Base-by-base conservation (phyloP, 2,113 vertebrate genomes). In the Alouatta palliata region DNA sequence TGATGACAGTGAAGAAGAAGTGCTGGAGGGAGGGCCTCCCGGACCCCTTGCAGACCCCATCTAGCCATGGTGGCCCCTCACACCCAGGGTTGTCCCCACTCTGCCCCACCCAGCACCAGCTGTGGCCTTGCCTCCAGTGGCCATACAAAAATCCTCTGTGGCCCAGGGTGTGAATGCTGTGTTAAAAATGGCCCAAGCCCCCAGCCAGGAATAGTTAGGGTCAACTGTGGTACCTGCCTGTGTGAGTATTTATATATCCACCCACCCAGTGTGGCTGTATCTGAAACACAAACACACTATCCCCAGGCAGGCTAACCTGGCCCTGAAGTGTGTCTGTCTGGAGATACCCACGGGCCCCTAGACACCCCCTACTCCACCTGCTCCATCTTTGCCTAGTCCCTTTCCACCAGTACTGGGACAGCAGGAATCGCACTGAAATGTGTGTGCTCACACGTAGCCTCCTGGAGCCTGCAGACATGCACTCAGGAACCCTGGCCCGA, bases 161-260 rank as follows among this genome's bases (percentile, higher is more conserved):
- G 87, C 81, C 45, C 95, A 90, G 97, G 96, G 97, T 45, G 93
- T 95, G 92, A 95, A 88, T 23, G 21, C 71, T 56, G 54, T 35
- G 16, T 86, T 97, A 89, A 93, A 98, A 95, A 91, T 43, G 93
- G 91, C 93, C 97, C 81, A 56, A 94, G 90, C 30, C 80, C 90
- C 97, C 80, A 16, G 90, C 90, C 87, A 84, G 80, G 87, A 97
- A 97, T 90, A 96, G 97, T 87, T 40, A 61, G 82, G 86, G 87
- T 95, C 77, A 30, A 43, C 95, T 97, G 87, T 52, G 30, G 76
- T 95, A 90, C 96, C 97, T 98, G 96, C 75, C 25, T 4, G 20
- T 56, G 90, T 47, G 79, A 27, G 52, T 97, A 96, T 98, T 97
- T 97, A 80, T 94, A 35, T 40, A 52, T 47, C 84, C 40, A 23